These are phyloP conservation scores for Pelagia noctiluca DNA, from an alignment of 30 jellyfish, hydroid and myxozoan species.

Conservation along the genomic window DNA sequence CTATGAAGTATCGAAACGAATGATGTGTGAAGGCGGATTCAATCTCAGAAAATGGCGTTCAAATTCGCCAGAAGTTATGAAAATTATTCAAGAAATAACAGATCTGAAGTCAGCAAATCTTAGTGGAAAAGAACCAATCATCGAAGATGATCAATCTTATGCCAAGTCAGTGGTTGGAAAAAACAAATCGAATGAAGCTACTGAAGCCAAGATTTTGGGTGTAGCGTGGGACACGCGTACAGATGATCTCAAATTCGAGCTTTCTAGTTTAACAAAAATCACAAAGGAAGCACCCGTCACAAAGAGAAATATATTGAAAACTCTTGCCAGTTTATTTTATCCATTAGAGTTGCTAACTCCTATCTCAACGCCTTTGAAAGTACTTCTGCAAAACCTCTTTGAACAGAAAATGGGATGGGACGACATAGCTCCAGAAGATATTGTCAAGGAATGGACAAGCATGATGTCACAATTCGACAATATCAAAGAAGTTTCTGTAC, in stretches of 20 bases:
- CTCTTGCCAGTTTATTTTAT: slow-evolving; percentile 34
- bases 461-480: not conserved
- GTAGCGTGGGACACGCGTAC: slow-evolving; percentile 29
- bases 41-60: slow-evolving; percentile 10
- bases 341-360: slow-evolving; percentile 57
- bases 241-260: slow-evolving; percentile 6
- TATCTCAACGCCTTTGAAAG: slow-evolving; percentile 16
- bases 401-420: slow-evolving; percentile 25
- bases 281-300: too few species aligned
- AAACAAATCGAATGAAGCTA: not conserved
- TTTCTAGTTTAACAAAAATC: slow-evolving; percentile 5
- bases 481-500: not conserved
- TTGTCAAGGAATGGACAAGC: not conserved
- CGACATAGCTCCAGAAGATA: slow-evolving; percentile 2
- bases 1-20: not conserved
- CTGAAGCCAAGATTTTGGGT: slow-evolving; percentile 20
- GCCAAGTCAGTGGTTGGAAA: not conserved
- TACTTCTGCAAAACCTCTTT: slow-evolving; percentile 1
- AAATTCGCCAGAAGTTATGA: not conserved
- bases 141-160: not conserved
- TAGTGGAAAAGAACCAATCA: too few species aligned
- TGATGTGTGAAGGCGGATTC: slow-evolving; percentile 15
- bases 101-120: too few species aligned
- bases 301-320: slow-evolving; percentile 15
- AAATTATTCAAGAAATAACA: not conserved